Conservation (phyloP, 2,113 vertebrate genomes). For the Nothoprocta pentlandii region DNA sequence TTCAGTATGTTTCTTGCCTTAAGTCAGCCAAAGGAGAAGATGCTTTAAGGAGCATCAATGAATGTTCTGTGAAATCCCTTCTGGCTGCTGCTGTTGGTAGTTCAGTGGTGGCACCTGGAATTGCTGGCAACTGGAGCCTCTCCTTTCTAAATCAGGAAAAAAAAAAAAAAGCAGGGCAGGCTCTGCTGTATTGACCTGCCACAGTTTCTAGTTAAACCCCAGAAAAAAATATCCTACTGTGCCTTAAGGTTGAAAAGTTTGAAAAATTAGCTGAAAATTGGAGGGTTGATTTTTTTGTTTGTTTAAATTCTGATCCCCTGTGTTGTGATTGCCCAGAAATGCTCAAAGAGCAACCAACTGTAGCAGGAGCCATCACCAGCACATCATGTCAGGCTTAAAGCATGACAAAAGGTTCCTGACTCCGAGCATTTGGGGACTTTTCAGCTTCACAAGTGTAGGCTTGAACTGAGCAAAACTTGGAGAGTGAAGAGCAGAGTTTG, state of each 20-base stretch:
- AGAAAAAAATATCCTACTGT: not conserved
- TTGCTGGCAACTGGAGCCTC: not conserved
- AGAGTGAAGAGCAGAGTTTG: not conserved
- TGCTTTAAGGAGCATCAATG: not conserved
- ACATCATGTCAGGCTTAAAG: not conserved
- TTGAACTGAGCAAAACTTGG: not conserved
- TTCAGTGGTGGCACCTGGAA: not conserved
- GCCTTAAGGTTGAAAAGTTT: not conserved
- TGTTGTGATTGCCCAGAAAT: not conserved
- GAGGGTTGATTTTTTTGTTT: not conserved
- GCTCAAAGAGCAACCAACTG: not conserved
- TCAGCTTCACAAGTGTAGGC: not conserved
- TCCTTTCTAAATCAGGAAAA: not conserved
- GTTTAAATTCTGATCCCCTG: not conserved
- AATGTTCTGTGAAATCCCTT: not conserved
- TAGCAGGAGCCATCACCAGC: not conserved
- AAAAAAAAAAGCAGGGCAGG: not conserved
- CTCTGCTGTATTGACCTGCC: not conserved
- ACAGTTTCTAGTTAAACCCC: not conserved
- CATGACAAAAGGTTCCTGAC: not conserved
- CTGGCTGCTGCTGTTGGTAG: not conserved
- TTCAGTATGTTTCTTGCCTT: not conserved
- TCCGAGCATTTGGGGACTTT: not conserved
- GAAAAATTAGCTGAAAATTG: not conserved
- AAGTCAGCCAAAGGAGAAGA: not conserved